Base-by-base conservation (phyloP, 2,888 invertebrate species). In the Synergus japonicus region DNA sequence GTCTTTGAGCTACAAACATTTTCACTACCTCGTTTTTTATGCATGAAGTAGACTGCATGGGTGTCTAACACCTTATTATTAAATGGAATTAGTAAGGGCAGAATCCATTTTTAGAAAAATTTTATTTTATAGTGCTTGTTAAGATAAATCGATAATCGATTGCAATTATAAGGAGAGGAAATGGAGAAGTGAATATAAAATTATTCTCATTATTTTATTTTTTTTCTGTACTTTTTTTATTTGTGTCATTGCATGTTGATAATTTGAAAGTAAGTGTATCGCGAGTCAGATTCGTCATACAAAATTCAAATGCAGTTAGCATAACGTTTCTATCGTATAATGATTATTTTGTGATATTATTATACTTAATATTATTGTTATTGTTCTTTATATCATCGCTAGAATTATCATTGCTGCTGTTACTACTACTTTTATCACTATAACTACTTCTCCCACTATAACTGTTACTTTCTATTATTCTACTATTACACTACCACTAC, bases 331-430 rank as follows among this genome's bases (percentile, higher is more conserved):
- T 81, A 86, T 88, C 82, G 81, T 87, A 83, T 87, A 85, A 88
- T 79, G 81, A 86, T 87, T 87, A 88, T 86, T 87, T 88, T 89
- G 89, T 89, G 89, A 89, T 89, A 89, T 81, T 84, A 84, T 83
- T 83, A 84, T 82, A 79, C 79, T 83, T 78, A 76, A 64, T 80
- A 79, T 54, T 77, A 79, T 79, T 81, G 58, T 83, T 78, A 82
- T 83, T 84, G 82, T 85, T 83, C 83, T 80, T 82, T 43, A 37
- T 67, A 79, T 80, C 79, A 79, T 81, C 81, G 78, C 67, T 82
- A 76, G 18, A 66, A 60, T 76, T 78, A 76, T 73, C 73, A 82
- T 81, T 79, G 77, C 67, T 79, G 60, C 54, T 41, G 41, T 41
- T 46, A 41, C 46, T 76, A 43, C 80, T 80, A 63, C 76, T 64